A percentile compares a stretch with the other conserved stretches of the same genome.
Conservation (phyloP, 2,888 invertebrate species). For the Masnerella sp. region DNA sequence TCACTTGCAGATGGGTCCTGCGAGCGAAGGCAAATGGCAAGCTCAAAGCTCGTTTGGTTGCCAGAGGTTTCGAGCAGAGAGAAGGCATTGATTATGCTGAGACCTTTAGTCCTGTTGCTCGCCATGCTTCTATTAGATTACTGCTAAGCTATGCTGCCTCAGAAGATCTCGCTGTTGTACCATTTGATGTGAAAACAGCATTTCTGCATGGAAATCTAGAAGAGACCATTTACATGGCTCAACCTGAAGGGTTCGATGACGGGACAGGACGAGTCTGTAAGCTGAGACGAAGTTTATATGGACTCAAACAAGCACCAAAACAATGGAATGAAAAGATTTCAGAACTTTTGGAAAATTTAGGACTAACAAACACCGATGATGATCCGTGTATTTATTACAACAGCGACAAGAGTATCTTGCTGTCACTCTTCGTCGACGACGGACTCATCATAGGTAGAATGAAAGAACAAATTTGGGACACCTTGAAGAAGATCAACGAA, state of each 20-base stretch:
- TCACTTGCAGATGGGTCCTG: conserved; percentile 34
- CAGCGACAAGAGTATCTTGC: conserved; percentile 54
- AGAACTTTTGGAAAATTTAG: conserved; percentile 56
- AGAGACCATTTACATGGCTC: conserved; percentile 63
- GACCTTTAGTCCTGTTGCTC: conserved; percentile 67
- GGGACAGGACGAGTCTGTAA: conserved; percentile 57
- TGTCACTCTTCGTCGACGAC: conserved; percentile 64
- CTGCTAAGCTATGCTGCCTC: conserved; percentile 62
- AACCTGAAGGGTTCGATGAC: conserved; percentile 64
- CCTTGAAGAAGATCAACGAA: conserved; percentile 15
- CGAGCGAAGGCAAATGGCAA: neutral
- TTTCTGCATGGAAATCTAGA: conserved; percentile 20
- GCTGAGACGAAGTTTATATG: conserved; percentile 66
- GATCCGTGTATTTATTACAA: conserved; percentile 66
- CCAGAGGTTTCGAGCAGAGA: conserved; percentile 65
- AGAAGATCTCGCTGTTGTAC: conserved; percentile 53
- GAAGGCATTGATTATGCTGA: conserved; percentile 64
- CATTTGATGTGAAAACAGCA: conserved; percentile 55
- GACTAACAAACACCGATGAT: conserved; percentile 63
- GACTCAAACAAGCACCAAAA: conserved; percentile 67
- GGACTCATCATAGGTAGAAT: conserved; percentile 59
- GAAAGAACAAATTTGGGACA: conserved; percentile 49
- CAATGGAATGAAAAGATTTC: conserved; percentile 65
- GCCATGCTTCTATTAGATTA: conserved; percentile 61
- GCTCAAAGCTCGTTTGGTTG: conserved; percentile 56